Evolutionary conservation across 1,140 invertebrate genomes (phyloP), one percentile per base, ranked within the genome.

Genomic region (Tetramorium alpestre): DNA sequence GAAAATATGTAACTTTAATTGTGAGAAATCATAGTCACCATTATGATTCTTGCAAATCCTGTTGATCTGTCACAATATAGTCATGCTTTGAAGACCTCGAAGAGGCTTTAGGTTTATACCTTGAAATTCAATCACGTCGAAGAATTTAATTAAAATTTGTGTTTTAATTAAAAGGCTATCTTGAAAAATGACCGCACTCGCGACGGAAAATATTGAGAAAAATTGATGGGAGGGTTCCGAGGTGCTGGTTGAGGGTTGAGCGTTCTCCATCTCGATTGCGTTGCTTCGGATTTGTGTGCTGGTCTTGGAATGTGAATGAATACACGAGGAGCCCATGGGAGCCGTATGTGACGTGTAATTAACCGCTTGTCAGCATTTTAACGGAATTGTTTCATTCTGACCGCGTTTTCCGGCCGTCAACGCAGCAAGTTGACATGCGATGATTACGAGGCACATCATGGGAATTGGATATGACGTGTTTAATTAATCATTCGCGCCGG

Each of bases 361-460:
- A 75, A 84, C 54, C 41, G 44, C 54, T 84, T 84, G 41, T 84
- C 80, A 73, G 2, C 41, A 16, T 75, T 84, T 84, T 75, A 47
- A 56, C 25, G 28, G 11, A 62, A 75, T 47, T 73, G 54, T 47
- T 49, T 60, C 47, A 18, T 25, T 47, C 69, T 28, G 69, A 38
- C 2, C 54, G 67, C n/a, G 10, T 47, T 72, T 75, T 49, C 54
- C 13, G 49, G 13, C 67, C 54, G 3, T 58, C 33, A 28, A 8
- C 25, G 13, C 41, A 28, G 2, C 3, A 60, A 72, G 18, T 49
- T 62, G 69, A 60, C 41, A 41, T 47, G n/a, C 25, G n/a, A 62
- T 58, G 51, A 73, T 81, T 56, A 47, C 33, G 41, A 25, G 25
- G 3, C 38, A 18, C 38, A 41, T 18, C 64, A 33, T 18, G 67